Conservation (phyloP, 2,113 vertebrate genomes). For the Xenopus laevis region DNA sequence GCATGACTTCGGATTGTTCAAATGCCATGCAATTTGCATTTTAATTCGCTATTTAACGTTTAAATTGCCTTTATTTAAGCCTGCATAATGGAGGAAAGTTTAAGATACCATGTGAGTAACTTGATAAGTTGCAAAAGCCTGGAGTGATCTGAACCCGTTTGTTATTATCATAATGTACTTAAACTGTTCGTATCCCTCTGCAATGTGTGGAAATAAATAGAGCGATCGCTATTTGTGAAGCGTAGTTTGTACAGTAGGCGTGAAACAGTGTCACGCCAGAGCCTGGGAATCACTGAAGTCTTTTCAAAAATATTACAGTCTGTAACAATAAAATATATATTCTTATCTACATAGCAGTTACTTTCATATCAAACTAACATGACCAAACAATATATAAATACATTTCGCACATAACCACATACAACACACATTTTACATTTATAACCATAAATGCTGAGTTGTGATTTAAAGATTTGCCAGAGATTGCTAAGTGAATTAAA, state of each 20-base stretch:
- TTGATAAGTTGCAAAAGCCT: conserved; percentile 47
- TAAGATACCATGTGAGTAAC: conserved; percentile 51
- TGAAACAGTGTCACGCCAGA: too few species aligned
- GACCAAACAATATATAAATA: too few species aligned
- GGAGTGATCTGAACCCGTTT: conserved; percentile 23
- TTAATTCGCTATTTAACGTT: conserved; percentile 81
- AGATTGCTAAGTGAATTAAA: too few species aligned
- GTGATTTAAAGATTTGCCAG: too few species aligned
- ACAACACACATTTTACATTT: too few species aligned
- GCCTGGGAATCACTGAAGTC: too few species aligned
- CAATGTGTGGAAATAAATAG: conserved; percentile 9
- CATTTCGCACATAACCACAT: too few species aligned
- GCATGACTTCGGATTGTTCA: conserved; percentile 80
- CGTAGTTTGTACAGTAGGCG: conserved; percentile 4
- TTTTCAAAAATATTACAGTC: too few species aligned
- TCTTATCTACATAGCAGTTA: too few species aligned
- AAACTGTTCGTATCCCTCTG: neutral
- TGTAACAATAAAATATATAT: too few species aligned
- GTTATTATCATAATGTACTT: conserved; percentile 25
- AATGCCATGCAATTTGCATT: conserved; percentile 82
- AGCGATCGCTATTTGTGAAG: neutral
- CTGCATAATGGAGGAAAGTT: conserved; percentile 58
- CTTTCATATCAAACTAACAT: too few species aligned
- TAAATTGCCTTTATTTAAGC: conserved; percentile 71
- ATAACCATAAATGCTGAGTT: too few species aligned